Evolutionary conservation across 2,888 invertebrate genomes (phyloP).

Genomic region (Drosophila subsilvestris): DNA sequence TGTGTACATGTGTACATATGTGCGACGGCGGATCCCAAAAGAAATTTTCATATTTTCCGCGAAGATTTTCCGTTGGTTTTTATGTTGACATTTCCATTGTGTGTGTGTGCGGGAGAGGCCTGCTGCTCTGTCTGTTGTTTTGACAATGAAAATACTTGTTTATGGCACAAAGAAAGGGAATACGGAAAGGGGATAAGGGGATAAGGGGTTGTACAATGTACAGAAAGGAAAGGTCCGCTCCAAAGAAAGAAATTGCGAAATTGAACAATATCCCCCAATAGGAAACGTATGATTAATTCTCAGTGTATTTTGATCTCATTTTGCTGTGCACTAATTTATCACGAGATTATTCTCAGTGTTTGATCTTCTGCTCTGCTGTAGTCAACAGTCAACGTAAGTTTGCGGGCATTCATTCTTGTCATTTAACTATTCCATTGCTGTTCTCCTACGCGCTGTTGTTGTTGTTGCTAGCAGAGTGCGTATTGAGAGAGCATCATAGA

Average conservation of each 20-base stretch:
- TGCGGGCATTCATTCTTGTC: too few species aligned
- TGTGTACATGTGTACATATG: conserved; percentile 3
- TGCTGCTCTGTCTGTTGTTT: conserved; percentile 34
- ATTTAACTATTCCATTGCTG: too few species aligned
- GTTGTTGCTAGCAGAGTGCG: too few species aligned
- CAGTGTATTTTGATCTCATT: too few species aligned
- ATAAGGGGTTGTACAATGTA: too few species aligned
- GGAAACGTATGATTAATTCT: too few species aligned
- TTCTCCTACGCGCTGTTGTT: too few species aligned
- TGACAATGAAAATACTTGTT: conserved; percentile 63
- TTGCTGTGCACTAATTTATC: too few species aligned
- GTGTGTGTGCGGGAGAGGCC: background rate
- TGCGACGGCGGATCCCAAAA: conserved; percentile 1
- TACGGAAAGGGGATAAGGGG: conserved; percentile 20
- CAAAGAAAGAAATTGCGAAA: background rate
- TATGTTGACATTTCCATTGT: conserved; percentile 42
- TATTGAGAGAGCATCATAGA: too few species aligned
- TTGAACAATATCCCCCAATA: background rate
- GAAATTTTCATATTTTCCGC: conserved; percentile 57
- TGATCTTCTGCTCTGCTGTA: too few species aligned
- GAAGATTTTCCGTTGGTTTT: conserved; percentile 39
- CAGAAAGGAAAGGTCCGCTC: background rate
- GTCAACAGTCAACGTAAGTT: too few species aligned
- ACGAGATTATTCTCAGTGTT: too few species aligned
- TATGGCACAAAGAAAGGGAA: conserved; percentile 31